phyloP scores from a whole-genome alignment of 2,888 invertebrate genomes.

The Corythucha ciliata region DNA sequence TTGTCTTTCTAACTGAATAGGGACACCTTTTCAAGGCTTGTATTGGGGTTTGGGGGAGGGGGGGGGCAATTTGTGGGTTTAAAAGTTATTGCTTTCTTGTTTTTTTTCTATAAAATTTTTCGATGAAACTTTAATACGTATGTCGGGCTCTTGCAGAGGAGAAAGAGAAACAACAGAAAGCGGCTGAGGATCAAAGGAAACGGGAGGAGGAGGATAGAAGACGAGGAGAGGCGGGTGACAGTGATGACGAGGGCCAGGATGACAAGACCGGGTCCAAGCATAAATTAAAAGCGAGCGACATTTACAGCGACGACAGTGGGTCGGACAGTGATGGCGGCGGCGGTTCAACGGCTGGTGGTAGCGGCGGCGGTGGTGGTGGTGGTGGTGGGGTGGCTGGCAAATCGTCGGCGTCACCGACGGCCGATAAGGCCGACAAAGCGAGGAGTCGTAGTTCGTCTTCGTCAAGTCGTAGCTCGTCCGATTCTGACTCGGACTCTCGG shows the following conservation, averaged over 20 bases:
- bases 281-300: constrained; percentile 87
- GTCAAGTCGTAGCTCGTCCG: constrained; percentile 27
- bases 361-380: too few relatives aligned
- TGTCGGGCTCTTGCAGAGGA: constrained; percentile 39
- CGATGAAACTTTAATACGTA: too few relatives aligned
- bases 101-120: too few relatives aligned
- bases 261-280: constrained; percentile 27
- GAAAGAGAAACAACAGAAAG: constrained; percentile 44
- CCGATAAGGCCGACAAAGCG: constrained; percentile 6
- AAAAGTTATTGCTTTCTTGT: too few relatives aligned
- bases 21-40: too few relatives aligned
- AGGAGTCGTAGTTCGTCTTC: constrained; percentile 22
- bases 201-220: constrained; percentile 43
- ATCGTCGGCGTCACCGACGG: constrained; percentile 15
- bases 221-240: constrained; percentile 40
- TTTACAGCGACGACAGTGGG: constrained; percentile 41
- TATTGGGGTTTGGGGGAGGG: too few relatives aligned
- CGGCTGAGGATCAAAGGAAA: constrained; percentile 42
- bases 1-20: too few relatives aligned
- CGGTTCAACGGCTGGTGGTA: too few relatives aligned
- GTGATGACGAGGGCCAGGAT: constrained; percentile 31
- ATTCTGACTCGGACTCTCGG: constrained; percentile 39
- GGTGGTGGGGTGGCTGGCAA: too few relatives aligned
- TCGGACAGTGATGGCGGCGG: constrained; percentile 39
- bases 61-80: too few relatives aligned